Evolutionary conservation across 2,113 vertebrate genomes (phyloP).

Genomic region (Bambusicola thoracicus): DNA sequence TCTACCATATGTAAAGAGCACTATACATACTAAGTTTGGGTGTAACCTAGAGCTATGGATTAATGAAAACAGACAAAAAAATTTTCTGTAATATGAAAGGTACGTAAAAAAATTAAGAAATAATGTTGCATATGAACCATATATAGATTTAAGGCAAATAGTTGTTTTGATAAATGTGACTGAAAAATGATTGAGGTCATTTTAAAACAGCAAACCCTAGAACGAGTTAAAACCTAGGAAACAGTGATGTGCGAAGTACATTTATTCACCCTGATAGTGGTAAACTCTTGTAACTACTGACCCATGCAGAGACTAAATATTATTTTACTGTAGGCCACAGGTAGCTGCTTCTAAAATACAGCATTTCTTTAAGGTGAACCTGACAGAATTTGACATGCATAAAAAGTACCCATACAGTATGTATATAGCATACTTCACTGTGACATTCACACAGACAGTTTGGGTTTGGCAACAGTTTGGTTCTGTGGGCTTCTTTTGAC

Average conservation of each 20-base stretch:
- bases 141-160: neutral
- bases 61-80: neutral
- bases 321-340: conserved; percentile 36
- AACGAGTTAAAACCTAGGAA: neutral
- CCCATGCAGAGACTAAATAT: neutral
- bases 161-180: neutral
- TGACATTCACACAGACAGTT: conserved; percentile 71
- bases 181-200: neutral
- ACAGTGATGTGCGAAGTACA: neutral
- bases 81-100: neutral
- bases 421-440: neutral
- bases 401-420: conserved; percentile 28
- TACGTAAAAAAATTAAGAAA: neutral
- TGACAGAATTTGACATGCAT: conserved; percentile 70
- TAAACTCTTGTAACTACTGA: conserved; percentile 26
- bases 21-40: no score
- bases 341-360: conserved; percentile 55
- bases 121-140: neutral
- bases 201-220: neutral
- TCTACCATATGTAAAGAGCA: neutral
- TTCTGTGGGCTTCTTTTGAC: conserved; percentile 69
- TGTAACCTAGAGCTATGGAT: neutral
- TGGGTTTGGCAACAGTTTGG: conserved; percentile 59
- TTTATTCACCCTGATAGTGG: neutral
- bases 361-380: conserved; percentile 55